These are phyloP conservation scores for Chalcosyrphus nemorum DNA, from an alignment of 2,888 invertebrate species.

Conservation along the genomic window DNA sequence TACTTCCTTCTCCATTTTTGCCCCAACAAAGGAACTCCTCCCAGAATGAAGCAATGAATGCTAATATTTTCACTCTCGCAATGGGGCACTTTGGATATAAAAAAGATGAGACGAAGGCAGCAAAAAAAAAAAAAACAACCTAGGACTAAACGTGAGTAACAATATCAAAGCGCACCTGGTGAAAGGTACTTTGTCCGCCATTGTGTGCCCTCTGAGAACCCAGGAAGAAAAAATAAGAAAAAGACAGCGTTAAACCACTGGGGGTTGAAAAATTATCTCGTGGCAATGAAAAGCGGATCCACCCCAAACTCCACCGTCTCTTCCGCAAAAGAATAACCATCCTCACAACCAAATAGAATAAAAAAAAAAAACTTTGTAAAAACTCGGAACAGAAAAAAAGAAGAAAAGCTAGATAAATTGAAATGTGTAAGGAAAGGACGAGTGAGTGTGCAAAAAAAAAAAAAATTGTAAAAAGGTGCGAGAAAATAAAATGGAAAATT, in stretches of 20 bases:
- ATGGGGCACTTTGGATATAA: slow-evolving; percentile 3
- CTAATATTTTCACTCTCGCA: slow-evolving; percentile 37
- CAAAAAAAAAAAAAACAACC: slow-evolving; percentile 10
- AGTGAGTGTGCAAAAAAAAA: neutral
- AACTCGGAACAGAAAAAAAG: neutral
- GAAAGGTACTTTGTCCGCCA: slow-evolving; percentile 19
- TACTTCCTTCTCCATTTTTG: neutral
- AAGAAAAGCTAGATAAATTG: slow-evolving; percentile 23
- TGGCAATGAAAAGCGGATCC: slow-evolving; percentile 14
- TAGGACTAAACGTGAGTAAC: neutral
- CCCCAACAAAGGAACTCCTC: neutral
- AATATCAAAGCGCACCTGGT: slow-evolving; percentile 37
- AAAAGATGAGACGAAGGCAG: neutral
- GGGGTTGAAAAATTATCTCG: slow-evolving; percentile 43
- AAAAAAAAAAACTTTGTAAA: neutral
- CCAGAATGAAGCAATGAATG: slow-evolving; percentile 37
- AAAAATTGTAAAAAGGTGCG: slow-evolving; percentile 27
- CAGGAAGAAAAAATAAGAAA: neutral
- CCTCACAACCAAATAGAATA: neutral
- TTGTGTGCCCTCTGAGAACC: slow-evolving; percentile 3
- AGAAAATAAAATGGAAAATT: slow-evolving; percentile 34
- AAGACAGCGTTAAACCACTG: slow-evolving; percentile 19
- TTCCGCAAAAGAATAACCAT: neutral
- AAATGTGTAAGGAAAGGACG: slow-evolving; percentile 15
- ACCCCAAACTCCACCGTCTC: neutral